Conservation (phyloP, 2,113 vertebrate species). For the Gnathonemus longibarbis region DNA sequence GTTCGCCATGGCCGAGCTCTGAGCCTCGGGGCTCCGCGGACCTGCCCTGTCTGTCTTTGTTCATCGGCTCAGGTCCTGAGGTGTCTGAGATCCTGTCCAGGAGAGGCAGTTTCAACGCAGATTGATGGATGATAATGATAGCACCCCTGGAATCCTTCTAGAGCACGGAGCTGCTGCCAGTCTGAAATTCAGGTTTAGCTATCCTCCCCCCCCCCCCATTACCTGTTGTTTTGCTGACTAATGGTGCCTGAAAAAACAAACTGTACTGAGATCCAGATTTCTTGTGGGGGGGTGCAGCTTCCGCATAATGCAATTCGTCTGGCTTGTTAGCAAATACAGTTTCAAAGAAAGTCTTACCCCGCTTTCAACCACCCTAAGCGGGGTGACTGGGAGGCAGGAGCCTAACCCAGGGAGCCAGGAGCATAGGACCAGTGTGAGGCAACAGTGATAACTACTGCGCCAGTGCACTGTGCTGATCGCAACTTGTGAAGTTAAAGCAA, state of each 20-base stretch:
- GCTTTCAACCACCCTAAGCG: no score
- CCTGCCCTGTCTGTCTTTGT: neutral
- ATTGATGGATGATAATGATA: neutral
- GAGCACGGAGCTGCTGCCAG: neutral
- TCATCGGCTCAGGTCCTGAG: neutral
- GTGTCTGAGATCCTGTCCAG: neutral
- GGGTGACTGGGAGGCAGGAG: no score
- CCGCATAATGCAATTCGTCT: no score
- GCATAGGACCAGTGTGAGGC: neutral
- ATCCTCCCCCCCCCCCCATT: neutral
- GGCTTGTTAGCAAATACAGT: no score
- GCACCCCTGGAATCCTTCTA: neutral
- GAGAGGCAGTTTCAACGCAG: neutral
- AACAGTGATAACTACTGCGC: neutral
- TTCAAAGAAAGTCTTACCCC: no score
- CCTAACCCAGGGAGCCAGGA: no score
- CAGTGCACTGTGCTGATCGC: neutral
- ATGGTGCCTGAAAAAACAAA: no score
- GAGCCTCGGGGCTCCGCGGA: neutral
- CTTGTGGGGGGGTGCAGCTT: no score
- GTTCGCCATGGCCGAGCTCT: neutral
- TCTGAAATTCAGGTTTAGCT: no score
- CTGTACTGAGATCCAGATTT: no score
- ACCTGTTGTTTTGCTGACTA: neutral
- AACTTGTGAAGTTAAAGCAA: neutral